A percentile compares a stretch with the other conserved stretches of the same genome.
phyloP scores from a whole-genome alignment of 1,140 invertebrate genomes.

The Drosophila bocki region DNA sequence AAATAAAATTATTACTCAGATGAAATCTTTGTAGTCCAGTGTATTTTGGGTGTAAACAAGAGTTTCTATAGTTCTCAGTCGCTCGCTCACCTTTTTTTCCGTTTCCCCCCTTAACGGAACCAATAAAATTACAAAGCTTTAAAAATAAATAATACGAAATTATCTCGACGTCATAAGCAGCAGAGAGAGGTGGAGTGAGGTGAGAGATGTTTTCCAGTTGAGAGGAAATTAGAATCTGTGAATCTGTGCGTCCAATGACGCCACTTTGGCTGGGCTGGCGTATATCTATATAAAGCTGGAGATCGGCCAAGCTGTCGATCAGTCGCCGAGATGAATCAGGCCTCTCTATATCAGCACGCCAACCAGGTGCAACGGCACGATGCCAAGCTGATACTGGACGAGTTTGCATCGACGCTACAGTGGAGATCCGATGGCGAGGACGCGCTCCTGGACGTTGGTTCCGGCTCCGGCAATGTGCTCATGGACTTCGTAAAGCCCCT shows the following conservation, averaged over 20 bases:
- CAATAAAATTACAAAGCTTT: conserved; percentile 57
- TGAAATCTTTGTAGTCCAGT: conserved; percentile 2
- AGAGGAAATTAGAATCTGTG: conserved; percentile 15
- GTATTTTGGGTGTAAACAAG: conserved; percentile 14
- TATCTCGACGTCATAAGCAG: conserved; percentile 39
- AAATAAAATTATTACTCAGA: too few species aligned
- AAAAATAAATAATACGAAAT: conserved; percentile 62
- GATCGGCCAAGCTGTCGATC: conserved; percentile 23
- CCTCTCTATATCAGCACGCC: conserved; percentile 84
- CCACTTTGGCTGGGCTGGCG: conserved; percentile 18
- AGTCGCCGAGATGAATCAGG: conserved; percentile 74
- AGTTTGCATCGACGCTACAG: conserved; percentile 87
- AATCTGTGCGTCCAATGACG: conserved; percentile 8
- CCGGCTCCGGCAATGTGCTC: conserved; percentile 91
- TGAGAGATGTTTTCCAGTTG: background rate
- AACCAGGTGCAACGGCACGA: conserved; percentile 90
- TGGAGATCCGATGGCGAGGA: conserved; percentile 87
- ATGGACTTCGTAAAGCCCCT: conserved; percentile 88
- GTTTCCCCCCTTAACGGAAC: conserved; percentile 13
- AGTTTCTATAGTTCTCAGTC: conserved; percentile 9
- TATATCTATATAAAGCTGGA: conserved; percentile 63
- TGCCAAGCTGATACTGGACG: conserved; percentile 88
- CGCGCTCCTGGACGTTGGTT: conserved; percentile 91
- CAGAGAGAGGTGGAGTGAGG: background rate
- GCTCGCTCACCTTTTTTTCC: background rate